Evolutionary conservation across 2,113 vertebrate species (phyloP).

Genomic region (Epinephelus moara): DNA sequence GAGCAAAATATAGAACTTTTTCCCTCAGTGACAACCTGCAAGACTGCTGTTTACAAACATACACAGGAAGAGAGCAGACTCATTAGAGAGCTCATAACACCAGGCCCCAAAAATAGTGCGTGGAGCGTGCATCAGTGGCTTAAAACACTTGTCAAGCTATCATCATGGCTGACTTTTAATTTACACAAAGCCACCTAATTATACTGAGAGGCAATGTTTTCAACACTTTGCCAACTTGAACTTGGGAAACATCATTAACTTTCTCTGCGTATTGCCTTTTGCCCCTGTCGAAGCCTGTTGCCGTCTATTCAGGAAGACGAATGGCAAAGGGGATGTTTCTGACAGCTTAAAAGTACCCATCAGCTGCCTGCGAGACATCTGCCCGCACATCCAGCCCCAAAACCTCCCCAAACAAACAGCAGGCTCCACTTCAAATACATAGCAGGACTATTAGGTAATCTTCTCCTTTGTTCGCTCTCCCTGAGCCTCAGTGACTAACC

Average conservation of each 20-base stretch:
- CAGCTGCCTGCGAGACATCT: slow-evolving; percentile 84
- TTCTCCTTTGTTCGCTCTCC: slow-evolving; percentile 90
- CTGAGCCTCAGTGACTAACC: slow-evolving; percentile 88
- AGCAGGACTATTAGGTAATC: slow-evolving; percentile 92
- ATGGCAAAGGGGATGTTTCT: slow-evolving; percentile 73
- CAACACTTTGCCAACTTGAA: slow-evolving; percentile 55
- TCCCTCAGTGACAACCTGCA: slow-evolving; percentile 45
- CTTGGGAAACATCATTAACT: slow-evolving; percentile 59
- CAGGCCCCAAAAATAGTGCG: slow-evolving; percentile 39
- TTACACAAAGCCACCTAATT: slow-evolving; percentile 63
- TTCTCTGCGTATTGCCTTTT: slow-evolving; percentile 45
- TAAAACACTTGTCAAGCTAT: slow-evolving; percentile 44
- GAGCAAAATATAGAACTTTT: slow-evolving; percentile 18
- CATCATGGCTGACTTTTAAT: slow-evolving; percentile 54
- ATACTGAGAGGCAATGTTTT: slow-evolving; percentile 42
- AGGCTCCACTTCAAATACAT: slow-evolving; percentile 90
- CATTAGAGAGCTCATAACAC: slow-evolving; percentile 45
- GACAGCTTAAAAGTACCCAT: slow-evolving; percentile 85
- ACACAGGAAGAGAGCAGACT: slow-evolving; percentile 39
- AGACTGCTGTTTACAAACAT: slow-evolving; percentile 69
- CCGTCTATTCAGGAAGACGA: slow-evolving; percentile 56
- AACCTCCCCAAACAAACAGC: slow-evolving; percentile 90
- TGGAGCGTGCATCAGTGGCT: slow-evolving; percentile 1
- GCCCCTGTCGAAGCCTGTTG: slow-evolving; percentile 51
- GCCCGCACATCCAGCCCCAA: slow-evolving; percentile 84